These are phyloP conservation scores for Caiman crocodilus DNA, from an alignment of 2,797 vertebrate species.

Conservation along the genomic window DNA sequence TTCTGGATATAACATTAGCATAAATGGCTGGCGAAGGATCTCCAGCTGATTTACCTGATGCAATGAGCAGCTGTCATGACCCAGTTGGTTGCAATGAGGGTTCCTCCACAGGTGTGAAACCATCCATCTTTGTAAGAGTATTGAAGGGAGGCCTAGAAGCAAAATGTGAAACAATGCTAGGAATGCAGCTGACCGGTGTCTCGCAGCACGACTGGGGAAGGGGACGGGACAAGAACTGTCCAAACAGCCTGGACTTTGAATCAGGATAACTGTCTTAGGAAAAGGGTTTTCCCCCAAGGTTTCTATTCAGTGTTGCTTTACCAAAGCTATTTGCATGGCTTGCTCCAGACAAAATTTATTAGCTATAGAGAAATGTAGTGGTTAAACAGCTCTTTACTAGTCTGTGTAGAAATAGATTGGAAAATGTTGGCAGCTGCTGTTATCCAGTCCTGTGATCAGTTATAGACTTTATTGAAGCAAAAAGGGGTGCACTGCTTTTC, in stretches of 20 bases:
- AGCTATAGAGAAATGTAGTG: not conserved
- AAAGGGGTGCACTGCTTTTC: too few species aligned
- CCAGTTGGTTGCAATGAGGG: slow-evolving; percentile 86
- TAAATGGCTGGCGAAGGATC: rapidly evolving
- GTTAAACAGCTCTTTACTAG: not conserved
- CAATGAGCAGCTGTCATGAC: slow-evolving; percentile 93
- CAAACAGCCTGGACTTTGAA: not conserved
- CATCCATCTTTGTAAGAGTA: slow-evolving; percentile 78
- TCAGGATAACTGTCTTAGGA: not conserved
- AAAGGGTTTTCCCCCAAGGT: not conserved
- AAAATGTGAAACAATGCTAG: not conserved
- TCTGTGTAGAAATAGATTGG: not conserved
- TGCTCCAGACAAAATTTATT: not conserved
- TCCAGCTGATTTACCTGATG: slow-evolving; percentile 81
- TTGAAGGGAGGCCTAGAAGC: slow-evolving; percentile 88
- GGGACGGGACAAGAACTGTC: not conserved
- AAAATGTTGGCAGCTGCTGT: too few species aligned
- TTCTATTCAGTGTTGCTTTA: not conserved
- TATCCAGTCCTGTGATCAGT: not conserved
- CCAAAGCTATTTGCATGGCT: not conserved
- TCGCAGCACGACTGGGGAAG: not conserved
- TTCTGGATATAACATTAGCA: too few species aligned
- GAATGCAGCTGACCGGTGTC: not conserved
- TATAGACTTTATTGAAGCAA: not conserved
- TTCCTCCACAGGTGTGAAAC: slow-evolving; percentile 89